phyloP scores from a whole-genome alignment of 2,113 vertebrate species.

The Zingel zingel region DNA sequence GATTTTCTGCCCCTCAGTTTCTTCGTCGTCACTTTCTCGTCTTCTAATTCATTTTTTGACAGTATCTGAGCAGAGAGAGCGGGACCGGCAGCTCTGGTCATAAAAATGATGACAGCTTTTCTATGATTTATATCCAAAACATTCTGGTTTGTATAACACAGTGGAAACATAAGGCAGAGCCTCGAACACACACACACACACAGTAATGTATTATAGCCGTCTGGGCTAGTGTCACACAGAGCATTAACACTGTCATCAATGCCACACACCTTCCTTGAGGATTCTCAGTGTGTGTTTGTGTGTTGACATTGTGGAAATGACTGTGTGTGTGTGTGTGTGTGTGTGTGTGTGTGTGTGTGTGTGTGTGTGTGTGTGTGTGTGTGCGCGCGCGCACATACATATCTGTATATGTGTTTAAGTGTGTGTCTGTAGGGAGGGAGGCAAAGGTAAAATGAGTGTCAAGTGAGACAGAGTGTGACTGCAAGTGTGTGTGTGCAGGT shows the following conservation, averaged over 20 bases:
- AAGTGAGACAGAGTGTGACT: conserved; percentile 27
- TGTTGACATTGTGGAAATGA: not conserved
- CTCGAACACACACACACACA: not conserved
- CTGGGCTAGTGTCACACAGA: conserved; percentile 1
- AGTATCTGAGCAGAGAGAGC: too few relatives aligned
- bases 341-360: not conserved
- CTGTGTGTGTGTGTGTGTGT: not conserved
- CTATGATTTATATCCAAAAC: too few relatives aligned
- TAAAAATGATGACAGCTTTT: too few relatives aligned
- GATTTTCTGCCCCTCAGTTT: too few relatives aligned
- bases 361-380: not conserved
- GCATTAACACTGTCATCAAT: conserved; percentile 17
- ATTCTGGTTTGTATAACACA: too few relatives aligned
- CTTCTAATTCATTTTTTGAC: too few relatives aligned
- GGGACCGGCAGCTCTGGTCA: too few relatives aligned
- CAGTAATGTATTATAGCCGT: not conserved
- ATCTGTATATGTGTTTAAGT: not conserved
- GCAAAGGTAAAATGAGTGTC: conserved; percentile 42
- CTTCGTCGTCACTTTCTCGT: too few relatives aligned
- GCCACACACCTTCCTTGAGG: conserved; percentile 8
- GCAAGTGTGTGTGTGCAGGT: conserved; percentile 1
- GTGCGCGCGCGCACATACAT: not conserved
- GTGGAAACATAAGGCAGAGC: too few relatives aligned
- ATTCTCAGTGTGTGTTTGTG: not conserved
- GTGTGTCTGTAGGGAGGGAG: conserved; percentile 10